A percentile compares a stretch with the other conserved stretches of the same genome.
These are phyloP conservation scores for Invenusta paracnida DNA, from an alignment of 2,888 invertebrate genomes.

Conservation along the genomic window DNA sequence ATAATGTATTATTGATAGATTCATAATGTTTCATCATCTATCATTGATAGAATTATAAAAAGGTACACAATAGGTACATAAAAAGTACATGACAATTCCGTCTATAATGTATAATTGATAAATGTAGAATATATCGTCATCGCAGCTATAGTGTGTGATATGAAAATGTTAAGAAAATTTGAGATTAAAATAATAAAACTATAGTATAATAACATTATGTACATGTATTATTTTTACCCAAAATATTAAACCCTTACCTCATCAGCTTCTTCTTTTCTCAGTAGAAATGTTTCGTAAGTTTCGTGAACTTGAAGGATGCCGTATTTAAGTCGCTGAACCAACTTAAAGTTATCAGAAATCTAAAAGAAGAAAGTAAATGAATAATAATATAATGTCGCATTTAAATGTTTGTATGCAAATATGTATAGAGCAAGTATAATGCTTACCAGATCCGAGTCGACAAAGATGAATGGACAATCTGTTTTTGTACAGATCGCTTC, in stretches of 20 bases:
- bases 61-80: neutral
- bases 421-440: neutral
- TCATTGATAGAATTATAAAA: neutral
- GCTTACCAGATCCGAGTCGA: slow-evolving; percentile 69
- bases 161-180: too few species aligned
- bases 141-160: neutral
- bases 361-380: slow-evolving; percentile 20
- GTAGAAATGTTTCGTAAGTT: slow-evolving; percentile 87
- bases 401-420: too few species aligned
- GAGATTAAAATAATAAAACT: too few species aligned
- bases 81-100: neutral
- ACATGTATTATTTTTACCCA: too few species aligned
- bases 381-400: neutral
- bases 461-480: slow-evolving; percentile 85
- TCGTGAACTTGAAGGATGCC: slow-evolving; percentile 87
- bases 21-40: neutral
- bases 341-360: slow-evolving; percentile 48
- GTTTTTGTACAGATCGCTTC: slow-evolving; percentile 65
- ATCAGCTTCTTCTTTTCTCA: slow-evolving; percentile 78
- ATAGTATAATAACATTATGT: too few species aligned
- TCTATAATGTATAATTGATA: neutral
- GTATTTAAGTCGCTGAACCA: slow-evolving; percentile 78
- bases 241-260: too few species aligned
- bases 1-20: neutral
- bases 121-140: neutral